Base-by-base conservation (phyloP, 1,140 invertebrate species). In the Eurosta solidaginis region DNA sequence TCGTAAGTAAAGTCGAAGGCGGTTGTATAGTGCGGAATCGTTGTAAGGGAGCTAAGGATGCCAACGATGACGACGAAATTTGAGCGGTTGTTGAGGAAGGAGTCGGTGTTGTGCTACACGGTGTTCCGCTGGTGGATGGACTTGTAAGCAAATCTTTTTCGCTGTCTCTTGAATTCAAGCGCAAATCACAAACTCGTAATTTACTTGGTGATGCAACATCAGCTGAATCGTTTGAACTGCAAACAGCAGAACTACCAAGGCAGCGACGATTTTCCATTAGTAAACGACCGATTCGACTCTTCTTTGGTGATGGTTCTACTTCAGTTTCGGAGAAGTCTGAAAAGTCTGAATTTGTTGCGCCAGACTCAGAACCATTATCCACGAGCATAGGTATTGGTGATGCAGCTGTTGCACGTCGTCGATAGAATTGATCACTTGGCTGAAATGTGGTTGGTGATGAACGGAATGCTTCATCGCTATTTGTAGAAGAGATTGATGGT, bases 241-340 rank as follows among this genome's bases (percentile, higher is more conserved):
- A 78, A 14, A 76, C 33, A 6, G 78, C 42, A 25, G 78, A 49
- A 82, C 33, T 88, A 81, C 83, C 85, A 84, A 84, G 88, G 83
- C 83, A 89, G 82, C 85, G 88, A 85, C 81, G 88, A 86, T 86
- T 90, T 84, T 88, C 88, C 83, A 82, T 85, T 83, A 84, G 85
- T 80, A 86, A 83, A 81, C 82, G 90, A 80, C 82, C 90, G 80
- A 91, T 83, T 79, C 91, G 91, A 17, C 89, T 89, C 81, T 93
- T 94, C 84, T 94, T 94, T 12, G 92, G 92, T 14, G 91, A 91
- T 1, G 93, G 93, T 83, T 93, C 93, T 6, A 91, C 87, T 87
- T 94, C 93, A 44, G 88, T 88, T 88, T 92, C 89, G 10, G 89
- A 90, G 20, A 90, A 90, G n/a, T 90, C 90, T 54, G 89, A 89